These are phyloP conservation scores for Tetranychus urticae DNA, from an alignment of 1,140 invertebrate genomes.

Conservation along the genomic window DNA sequence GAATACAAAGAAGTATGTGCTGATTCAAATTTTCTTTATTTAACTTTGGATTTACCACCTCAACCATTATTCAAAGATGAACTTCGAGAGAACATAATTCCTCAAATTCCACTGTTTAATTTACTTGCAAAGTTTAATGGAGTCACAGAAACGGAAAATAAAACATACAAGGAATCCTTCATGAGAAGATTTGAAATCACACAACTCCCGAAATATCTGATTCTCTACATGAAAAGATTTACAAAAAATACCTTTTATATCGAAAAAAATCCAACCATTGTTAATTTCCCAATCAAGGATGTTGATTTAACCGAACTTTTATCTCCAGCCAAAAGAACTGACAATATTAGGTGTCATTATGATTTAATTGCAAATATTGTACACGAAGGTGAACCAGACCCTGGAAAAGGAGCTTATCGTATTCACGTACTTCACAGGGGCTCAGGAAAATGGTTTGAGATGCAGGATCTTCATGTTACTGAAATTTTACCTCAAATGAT, in stretches of 20 bases:
- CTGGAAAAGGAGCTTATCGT: conserved; percentile 63
- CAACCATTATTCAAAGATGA: conserved; percentile 79
- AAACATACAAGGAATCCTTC: conserved; percentile 96
- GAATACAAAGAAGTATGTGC: conserved; percentile 49
- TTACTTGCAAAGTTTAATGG: conserved; percentile 91
- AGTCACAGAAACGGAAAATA: conserved; percentile 84
- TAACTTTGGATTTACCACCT: conserved; percentile 87
- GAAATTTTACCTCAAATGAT: conserved; percentile 99
- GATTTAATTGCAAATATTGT: conserved; percentile 94
- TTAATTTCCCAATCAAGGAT: conserved; percentile 95
- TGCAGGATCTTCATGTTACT: conserved; percentile 95
- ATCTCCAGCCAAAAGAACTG: conserved; percentile 43
- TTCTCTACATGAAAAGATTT: conserved; percentile 90
- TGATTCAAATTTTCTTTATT: conserved; percentile 74
- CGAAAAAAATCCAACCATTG: conserved; percentile 98
- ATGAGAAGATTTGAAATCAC: conserved; percentile 91
- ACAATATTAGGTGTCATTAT: conserved; percentile 60
- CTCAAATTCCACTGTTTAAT: conserved; percentile 83
- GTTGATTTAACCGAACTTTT: conserved; percentile 93
- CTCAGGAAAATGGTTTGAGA: conserved; percentile 62
- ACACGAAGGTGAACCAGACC: conserved; percentile 83
- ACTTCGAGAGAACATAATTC: conserved; percentile 91
- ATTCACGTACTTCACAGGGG: conserved; percentile 84
- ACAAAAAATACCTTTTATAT: conserved; percentile 97
- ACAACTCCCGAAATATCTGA: conserved; percentile 74